A percentile compares a stretch with the other conserved stretches of the same genome.
Evolutionary conservation across 1,140 invertebrate species (phyloP).

Genomic region (Eumeta japonica): DNA sequence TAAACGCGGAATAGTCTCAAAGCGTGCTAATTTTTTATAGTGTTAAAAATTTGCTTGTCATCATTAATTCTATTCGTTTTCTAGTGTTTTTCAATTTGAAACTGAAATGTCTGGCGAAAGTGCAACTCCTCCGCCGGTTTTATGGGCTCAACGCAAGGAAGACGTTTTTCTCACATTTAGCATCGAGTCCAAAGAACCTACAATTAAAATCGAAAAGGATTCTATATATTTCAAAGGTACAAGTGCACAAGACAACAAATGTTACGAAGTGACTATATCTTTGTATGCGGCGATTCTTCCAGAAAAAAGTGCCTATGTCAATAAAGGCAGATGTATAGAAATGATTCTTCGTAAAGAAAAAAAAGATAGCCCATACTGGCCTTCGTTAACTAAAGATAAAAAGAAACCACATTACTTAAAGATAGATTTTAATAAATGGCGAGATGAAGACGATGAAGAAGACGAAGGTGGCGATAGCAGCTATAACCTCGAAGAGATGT

Average conservation of each 20-base stretch:
- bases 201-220: conserved; percentile 71
- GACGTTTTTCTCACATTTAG: conserved; percentile 84
- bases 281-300: conserved; percentile 79
- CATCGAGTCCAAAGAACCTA: conserved; percentile 83
- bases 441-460: conserved; percentile 74
- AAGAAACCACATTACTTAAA: conserved; percentile 94
- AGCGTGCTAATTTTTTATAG: too few relatives aligned
- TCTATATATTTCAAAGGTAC: conserved; percentile 83
- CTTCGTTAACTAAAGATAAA: conserved; percentile 81
- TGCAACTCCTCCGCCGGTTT: conserved; percentile 73
- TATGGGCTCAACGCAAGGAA: conserved; percentile 88
- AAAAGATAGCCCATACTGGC: conserved; percentile 77
- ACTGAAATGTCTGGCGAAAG: conserved; percentile 35
- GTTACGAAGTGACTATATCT: conserved; percentile 82
- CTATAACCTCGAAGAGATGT: conserved; percentile 31
- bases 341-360: conserved; percentile 68
- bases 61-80: too few relatives aligned
- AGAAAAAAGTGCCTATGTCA: conserved; percentile 69
- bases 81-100: conserved; percentile 4
- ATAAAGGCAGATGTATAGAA: conserved; percentile 76
- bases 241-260: conserved; percentile 79
- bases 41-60: too few relatives aligned
- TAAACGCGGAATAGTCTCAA: too few relatives aligned
- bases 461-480: conserved; percentile 25
- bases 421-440: conserved; percentile 96